Evolutionary conservation across 1,140 invertebrate genomes (phyloP).

Genomic region (Pseudomyrmex dendroicus): DNA sequence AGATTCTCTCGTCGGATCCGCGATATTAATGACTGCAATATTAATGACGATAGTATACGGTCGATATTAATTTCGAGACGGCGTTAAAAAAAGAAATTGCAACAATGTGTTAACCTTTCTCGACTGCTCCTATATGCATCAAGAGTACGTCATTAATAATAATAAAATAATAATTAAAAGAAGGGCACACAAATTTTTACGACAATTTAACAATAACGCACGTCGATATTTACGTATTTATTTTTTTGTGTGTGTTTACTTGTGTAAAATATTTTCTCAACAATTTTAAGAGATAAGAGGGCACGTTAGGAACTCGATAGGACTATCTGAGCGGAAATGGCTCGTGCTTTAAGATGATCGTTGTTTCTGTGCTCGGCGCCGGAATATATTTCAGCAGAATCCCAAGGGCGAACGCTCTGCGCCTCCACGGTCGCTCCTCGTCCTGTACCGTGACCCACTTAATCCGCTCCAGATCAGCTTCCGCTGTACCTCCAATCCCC

Average conservation of each 20-base stretch:
- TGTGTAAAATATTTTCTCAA: background rate
- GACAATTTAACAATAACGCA: background rate
- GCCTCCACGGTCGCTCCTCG: constrained; percentile 39
- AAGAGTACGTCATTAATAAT: background rate
- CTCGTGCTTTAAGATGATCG: background rate
- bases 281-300: background rate
- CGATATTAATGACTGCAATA: constrained; percentile 43
- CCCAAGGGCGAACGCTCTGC: constrained; percentile 21
- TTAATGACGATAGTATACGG: background rate
- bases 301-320: background rate
- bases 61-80: background rate
- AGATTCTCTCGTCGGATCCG: constrained; percentile 33
- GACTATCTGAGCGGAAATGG: constrained; percentile 2
- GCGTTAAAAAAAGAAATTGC: background rate
- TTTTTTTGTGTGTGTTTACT: background rate
- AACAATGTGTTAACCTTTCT: background rate
- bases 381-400: constrained; percentile 54
- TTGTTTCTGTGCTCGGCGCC: background rate
- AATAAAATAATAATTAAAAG: background rate
- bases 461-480: constrained; percentile 72
- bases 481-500: constrained; percentile 55
- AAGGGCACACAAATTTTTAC: background rate
- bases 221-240: background rate
- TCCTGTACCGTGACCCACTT: constrained; percentile 70
- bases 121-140: no score